These are phyloP conservation scores for Megalops cyprinoides DNA, from an alignment of 2,797 vertebrate species.

Conservation along the genomic window DNA sequence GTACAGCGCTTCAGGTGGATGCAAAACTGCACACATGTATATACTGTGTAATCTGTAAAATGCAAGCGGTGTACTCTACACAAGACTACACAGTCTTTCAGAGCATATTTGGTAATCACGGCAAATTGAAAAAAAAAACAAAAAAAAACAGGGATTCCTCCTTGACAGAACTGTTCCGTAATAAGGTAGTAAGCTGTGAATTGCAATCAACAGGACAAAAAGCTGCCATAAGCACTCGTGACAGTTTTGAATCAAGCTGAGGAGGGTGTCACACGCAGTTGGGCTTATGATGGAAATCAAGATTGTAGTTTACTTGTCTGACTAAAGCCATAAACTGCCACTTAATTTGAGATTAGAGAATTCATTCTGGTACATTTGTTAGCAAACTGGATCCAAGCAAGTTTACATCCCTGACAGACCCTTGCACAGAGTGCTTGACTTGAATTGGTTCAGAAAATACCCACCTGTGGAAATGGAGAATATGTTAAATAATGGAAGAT, in stretches of 20 bases:
- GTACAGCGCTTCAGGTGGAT: neutral
- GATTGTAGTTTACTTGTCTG: neutral
- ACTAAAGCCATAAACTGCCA: neutral
- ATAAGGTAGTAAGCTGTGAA: neutral
- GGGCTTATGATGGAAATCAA: neutral
- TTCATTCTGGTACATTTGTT: neutral
- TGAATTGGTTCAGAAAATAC: neutral
- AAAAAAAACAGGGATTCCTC: neutral
- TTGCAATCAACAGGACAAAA: neutral
- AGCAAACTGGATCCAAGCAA: neutral
- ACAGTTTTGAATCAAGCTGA: neutral
- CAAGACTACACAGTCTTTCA: neutral
- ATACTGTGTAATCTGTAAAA: neutral
- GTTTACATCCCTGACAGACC: neutral
- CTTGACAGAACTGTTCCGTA: neutral
- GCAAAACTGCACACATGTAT: neutral
- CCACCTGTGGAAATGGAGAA: too few relatives aligned
- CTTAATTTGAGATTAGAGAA: too few relatives aligned
- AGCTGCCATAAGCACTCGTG: neutral
- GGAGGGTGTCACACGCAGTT: neutral
- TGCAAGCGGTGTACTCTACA: neutral
- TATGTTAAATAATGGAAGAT: too few relatives aligned
- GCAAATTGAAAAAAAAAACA: neutral
- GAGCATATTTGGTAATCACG: neutral
- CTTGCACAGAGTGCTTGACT: neutral